Evolutionary conservation across 1,140 invertebrate species (phyloP).

Genomic region (Drosophila murphyi): DNA sequence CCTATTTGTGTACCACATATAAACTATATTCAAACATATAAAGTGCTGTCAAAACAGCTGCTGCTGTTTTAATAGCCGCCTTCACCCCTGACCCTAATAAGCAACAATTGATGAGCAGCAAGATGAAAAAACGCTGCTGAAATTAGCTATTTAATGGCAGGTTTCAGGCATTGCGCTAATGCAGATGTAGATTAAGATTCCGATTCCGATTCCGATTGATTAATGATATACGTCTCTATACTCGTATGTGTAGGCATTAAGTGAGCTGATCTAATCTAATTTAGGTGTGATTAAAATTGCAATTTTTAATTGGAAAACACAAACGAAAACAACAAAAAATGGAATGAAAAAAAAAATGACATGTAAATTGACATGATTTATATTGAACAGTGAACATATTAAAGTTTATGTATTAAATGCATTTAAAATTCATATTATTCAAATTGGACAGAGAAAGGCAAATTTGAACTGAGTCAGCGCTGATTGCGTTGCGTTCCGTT

Average conservation of each 20-base stretch:
- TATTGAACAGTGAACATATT: conserved; percentile 58
- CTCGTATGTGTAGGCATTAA: background rate
- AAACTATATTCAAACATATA: conserved; percentile 4
- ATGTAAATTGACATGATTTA: conserved; percentile 64
- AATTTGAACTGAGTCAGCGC: conserved; percentile 21
- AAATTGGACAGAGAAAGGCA: conserved; percentile 2
- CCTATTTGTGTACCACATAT: background rate
- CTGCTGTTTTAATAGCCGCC: conserved; percentile 3
- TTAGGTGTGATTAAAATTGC: conserved; percentile 10
- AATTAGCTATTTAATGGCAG: background rate
- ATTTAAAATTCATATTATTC: conserved; percentile 44
- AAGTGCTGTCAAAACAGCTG: conserved; percentile 14
- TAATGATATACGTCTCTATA: background rate
- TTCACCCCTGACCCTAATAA: conserved; percentile 20
- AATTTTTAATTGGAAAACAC: conserved; percentile 48
- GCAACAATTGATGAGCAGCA: conserved; percentile 31
- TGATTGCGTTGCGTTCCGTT: conserved; percentile 45
- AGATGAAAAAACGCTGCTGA: background rate
- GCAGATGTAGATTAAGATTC: background rate
- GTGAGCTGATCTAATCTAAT: background rate
- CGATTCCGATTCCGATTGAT: conserved; percentile 13
- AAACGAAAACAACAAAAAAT: conserved; percentile 39
- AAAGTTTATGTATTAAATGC: conserved; percentile 15
- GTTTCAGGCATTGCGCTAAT: conserved; percentile 1
- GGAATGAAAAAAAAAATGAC: conserved; percentile 36